These are phyloP conservation scores for Drosophila parthenogenetica DNA, from an alignment of 2,888 invertebrate genomes.

Conservation along the genomic window DNA sequence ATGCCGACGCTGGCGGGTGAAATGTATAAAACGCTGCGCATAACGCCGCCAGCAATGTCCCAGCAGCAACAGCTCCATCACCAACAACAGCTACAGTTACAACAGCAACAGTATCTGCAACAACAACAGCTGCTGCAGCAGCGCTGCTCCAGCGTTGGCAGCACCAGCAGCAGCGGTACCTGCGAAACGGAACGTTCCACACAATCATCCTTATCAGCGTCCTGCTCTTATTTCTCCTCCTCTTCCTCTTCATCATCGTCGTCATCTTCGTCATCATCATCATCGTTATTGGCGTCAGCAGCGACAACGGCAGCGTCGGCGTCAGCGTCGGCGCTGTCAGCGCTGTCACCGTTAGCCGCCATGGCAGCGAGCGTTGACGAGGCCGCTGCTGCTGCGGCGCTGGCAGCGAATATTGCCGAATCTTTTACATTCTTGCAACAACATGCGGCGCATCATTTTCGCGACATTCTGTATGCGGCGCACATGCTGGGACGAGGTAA, in stretches of 20 bases:
- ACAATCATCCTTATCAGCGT: conserved; percentile 61
- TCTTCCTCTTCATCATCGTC: conserved; percentile 63
- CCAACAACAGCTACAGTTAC: conserved; percentile 62
- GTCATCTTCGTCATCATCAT: conserved; percentile 32
- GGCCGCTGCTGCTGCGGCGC: conserved; percentile 74
- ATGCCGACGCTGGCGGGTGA: conserved; percentile 60
- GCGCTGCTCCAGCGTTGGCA: conserved; percentile 83
- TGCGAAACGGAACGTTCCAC: conserved; percentile 82
- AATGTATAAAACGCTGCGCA: conserved; percentile 64
- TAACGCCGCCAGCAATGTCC: conserved; percentile 60
- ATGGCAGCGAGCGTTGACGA: conserved; percentile 64
- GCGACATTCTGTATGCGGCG: conserved; percentile 88
- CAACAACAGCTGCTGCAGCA: conserved; percentile 71
- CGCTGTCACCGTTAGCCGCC: conserved; percentile 75
- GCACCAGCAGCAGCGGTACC: conserved; percentile 83
- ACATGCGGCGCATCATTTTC: conserved; percentile 86
- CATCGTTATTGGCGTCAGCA: too few relatives aligned
- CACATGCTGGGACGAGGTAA: conserved; percentile 88
- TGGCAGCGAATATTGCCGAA: conserved; percentile 84
- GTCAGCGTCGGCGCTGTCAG: conserved; percentile 21
- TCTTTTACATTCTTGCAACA: conserved; percentile 85
- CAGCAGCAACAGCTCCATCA: conserved; percentile 64
- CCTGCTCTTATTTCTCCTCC: conserved; percentile 54
- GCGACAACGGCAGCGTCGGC: too few relatives aligned
- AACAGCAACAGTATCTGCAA: conserved; percentile 69